phyloP scores from a whole-genome alignment of 2,113 vertebrate species.

The Hemichromis elongatus region DNA sequence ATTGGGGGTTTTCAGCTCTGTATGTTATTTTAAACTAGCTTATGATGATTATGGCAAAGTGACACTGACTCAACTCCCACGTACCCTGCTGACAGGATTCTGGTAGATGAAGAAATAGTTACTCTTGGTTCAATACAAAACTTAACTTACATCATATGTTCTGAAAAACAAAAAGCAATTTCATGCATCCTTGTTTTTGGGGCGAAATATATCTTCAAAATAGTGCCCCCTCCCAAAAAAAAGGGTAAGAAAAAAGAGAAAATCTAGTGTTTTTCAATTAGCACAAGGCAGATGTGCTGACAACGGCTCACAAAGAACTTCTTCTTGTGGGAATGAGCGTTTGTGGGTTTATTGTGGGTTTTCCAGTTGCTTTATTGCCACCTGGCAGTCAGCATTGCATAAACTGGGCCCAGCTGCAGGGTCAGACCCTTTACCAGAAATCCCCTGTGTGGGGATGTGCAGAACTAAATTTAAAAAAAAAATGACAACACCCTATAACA shows the following conservation, averaged over 20 bases:
- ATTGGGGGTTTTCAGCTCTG: constrained; percentile 50
- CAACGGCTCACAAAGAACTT: background rate
- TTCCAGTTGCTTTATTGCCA: constrained; percentile 31
- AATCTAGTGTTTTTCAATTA: background rate
- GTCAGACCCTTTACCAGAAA: constrained; percentile 4
- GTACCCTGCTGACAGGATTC: constrained; percentile 19
- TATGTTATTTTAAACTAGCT: constrained; percentile 53
- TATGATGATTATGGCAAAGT: constrained; percentile 46
- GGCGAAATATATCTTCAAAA: background rate
- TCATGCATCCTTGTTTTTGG: background rate
- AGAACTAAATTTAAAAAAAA: constrained; percentile 12
- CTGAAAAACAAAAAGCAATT: background rate
- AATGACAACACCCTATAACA: background rate
- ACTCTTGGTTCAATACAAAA: constrained; percentile 5
- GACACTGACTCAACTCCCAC: constrained; percentile 57
- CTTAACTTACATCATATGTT: background rate
- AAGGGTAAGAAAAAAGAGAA: background rate
- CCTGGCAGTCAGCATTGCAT: constrained; percentile 10
- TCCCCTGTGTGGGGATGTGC: constrained; percentile 7
- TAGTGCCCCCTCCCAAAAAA: background rate
- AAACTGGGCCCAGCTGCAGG: constrained; percentile 25
- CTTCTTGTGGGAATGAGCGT: background rate
- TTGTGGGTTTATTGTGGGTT: constrained; percentile 17
- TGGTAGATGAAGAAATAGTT: constrained; percentile 18
- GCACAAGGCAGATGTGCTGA: background rate